Conservation (phyloP, 37 sponge, comb jelly and placozoan species). For the Tethya wilhelma region DNA sequence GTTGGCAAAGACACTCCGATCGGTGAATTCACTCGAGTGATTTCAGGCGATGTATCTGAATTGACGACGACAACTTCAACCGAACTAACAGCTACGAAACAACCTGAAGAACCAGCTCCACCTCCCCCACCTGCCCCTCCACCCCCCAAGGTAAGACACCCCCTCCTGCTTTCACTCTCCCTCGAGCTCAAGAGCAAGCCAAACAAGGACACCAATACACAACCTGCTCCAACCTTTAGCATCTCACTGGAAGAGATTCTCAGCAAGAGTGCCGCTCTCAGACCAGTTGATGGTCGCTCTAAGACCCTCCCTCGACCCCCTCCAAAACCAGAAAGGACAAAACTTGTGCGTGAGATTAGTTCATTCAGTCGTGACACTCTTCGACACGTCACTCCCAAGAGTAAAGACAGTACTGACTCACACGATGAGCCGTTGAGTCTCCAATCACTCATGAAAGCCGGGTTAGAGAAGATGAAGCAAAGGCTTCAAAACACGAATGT, state of each 20-base stretch:
- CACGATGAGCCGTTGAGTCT: slow-evolving; percentile 2
- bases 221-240: background rate
- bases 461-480: slow-evolving; percentile 12
- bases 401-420: background rate
- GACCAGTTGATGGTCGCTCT: background rate
- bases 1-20: slow-evolving; percentile 10
- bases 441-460: slow-evolving; percentile 7
- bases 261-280: background rate
- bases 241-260: background rate
- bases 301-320: slow-evolving; percentile 33
- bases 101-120: background rate
- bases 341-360: slow-evolving; percentile 34
- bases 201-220: background rate
- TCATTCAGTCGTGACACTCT: slow-evolving; percentile 27
- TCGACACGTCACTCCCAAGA: slow-evolving; percentile 4
- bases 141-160: slow-evolving; percentile 28
- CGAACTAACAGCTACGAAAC: background rate
- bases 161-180: slow-evolving; percentile 6
- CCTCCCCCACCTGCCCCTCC: slow-evolving; percentile 36
- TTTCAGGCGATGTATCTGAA: background rate
- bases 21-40: background rate
- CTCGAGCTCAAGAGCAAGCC: background rate
- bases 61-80: background rate
- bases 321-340: background rate
- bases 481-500: slow-evolving; percentile 5